These are phyloP conservation scores for Onychostoma macrolepis DNA, from an alignment of 2,113 vertebrate genomes.

Conservation along the genomic window DNA sequence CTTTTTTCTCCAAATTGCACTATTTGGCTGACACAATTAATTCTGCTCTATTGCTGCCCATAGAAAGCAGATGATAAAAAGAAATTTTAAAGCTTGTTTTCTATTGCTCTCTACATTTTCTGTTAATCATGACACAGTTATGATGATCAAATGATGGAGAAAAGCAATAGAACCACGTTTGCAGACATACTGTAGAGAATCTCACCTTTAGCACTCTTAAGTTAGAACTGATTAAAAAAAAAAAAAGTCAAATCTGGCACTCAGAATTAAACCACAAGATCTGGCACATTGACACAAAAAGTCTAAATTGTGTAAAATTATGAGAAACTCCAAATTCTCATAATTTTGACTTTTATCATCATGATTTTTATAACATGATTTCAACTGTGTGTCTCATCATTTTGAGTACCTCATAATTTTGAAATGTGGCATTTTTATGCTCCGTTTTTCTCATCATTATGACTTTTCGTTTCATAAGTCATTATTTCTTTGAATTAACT, in stretches of 20 bases:
- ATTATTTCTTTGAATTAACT: background rate
- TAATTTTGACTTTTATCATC: background rate
- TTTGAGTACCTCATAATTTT: background rate
- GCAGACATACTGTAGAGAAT: background rate
- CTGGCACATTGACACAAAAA: background rate
- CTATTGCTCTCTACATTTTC: background rate
- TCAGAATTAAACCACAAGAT: background rate
- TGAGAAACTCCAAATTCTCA: background rate
- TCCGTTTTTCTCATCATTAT: no score
- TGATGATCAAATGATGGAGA: background rate
- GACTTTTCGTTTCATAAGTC: no score
- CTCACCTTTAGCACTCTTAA: no score
- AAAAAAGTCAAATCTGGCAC: background rate
- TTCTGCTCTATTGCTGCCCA: background rate
- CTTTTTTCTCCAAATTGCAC: no score
- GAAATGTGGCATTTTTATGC: no score
- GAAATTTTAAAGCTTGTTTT: background rate
- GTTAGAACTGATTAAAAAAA: no score
- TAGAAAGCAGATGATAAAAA: background rate
- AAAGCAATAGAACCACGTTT: background rate
- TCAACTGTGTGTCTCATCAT: background rate
- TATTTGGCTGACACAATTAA: background rate
- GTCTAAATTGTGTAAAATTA: background rate
- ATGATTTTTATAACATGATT: background rate
- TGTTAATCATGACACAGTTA: background rate